phyloP scores from a whole-genome alignment of 1,140 invertebrate genomes.

The Trachymyrmex cornetzi region DNA sequence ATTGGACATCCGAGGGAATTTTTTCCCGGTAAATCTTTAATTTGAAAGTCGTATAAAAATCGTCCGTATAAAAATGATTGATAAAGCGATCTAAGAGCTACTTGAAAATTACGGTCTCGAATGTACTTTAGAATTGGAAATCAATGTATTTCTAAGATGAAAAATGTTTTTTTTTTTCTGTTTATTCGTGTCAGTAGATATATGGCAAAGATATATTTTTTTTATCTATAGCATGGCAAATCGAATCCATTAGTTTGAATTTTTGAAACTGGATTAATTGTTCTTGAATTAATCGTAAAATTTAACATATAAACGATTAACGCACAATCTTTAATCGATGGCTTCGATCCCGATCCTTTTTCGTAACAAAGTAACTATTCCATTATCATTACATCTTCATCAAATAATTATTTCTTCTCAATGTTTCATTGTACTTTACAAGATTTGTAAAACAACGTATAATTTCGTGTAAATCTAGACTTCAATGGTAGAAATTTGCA shows the following conservation, averaged over 20 bases:
- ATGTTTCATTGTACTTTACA: not conserved
- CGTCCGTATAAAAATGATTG: not conserved
- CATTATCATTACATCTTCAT: too few species aligned
- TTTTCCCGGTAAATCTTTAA: not conserved
- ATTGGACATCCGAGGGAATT: not conserved
- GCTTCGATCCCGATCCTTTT: too few species aligned
- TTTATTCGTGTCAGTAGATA: not conserved
- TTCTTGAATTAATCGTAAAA: not conserved
- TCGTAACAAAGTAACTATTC: not conserved
- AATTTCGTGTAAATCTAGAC: not conserved
- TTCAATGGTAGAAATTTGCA: not conserved
- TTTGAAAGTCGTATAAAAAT: not conserved
- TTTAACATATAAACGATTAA: not conserved
- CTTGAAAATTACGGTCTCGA: not conserved
- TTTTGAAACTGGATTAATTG: not conserved
- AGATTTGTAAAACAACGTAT: not conserved
- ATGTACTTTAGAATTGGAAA: not conserved
- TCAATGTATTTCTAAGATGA: not conserved
- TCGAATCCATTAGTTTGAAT: not conserved
- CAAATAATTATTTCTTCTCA: not conserved
- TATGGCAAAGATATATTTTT: not conserved
- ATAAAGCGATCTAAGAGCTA: not conserved
- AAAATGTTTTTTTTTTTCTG: not conserved
- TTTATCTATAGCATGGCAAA: not conserved
- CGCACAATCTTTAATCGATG: not conserved